Evolutionary conservation across 2,797 vertebrate genomes (phyloP).

Genomic region (Furcifer pardalis): DNA sequence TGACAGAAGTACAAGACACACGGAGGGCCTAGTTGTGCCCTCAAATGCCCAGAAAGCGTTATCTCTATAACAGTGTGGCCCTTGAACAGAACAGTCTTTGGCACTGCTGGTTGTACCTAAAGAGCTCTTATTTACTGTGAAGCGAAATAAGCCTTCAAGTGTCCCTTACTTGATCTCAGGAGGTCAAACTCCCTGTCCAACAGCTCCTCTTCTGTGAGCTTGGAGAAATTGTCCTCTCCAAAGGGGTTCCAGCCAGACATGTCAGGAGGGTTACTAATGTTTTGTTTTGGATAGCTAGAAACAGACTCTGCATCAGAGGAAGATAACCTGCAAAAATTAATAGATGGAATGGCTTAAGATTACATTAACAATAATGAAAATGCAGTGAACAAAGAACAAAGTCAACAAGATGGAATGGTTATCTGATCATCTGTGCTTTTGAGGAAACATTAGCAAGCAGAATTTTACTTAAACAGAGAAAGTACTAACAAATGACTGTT

Average conservation of each 20-base stretch:
- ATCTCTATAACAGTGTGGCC: slow-evolving; percentile 50
- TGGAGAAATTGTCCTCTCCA: slow-evolving; percentile 98
- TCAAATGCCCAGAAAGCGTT: slow-evolving; percentile 78
- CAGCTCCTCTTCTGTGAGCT: slow-evolving; percentile 94
- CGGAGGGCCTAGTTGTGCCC: slow-evolving; percentile 69
- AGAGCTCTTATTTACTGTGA: slow-evolving; percentile 75
- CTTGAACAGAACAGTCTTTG: slow-evolving; percentile 57
- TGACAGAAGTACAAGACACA: slow-evolving; percentile 44
- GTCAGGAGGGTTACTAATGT: slow-evolving; percentile 88
- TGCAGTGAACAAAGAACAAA: not conserved
- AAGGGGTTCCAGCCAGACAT: slow-evolving; percentile 99
- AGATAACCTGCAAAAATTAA: slow-evolving; percentile 72
- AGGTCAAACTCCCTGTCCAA: slow-evolving; percentile 97
- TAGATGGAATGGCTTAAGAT: slow-evolving; percentile 30
- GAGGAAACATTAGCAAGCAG: not conserved
- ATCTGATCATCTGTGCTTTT: not conserved
- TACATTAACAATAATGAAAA: not conserved
- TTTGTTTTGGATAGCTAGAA: slow-evolving; percentile 78
- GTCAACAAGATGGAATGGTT: not conserved
- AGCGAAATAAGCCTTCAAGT: slow-evolving; percentile 84
- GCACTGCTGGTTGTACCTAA: slow-evolving; percentile 60
- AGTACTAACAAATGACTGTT: not conserved
- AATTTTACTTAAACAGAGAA: not conserved
- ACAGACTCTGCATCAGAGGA: slow-evolving; percentile 78
- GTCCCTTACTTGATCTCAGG: slow-evolving; percentile 97